These are phyloP conservation scores for Anser cygnoides DNA, from an alignment of 2,113 vertebrate species.

Conservation along the genomic window DNA sequence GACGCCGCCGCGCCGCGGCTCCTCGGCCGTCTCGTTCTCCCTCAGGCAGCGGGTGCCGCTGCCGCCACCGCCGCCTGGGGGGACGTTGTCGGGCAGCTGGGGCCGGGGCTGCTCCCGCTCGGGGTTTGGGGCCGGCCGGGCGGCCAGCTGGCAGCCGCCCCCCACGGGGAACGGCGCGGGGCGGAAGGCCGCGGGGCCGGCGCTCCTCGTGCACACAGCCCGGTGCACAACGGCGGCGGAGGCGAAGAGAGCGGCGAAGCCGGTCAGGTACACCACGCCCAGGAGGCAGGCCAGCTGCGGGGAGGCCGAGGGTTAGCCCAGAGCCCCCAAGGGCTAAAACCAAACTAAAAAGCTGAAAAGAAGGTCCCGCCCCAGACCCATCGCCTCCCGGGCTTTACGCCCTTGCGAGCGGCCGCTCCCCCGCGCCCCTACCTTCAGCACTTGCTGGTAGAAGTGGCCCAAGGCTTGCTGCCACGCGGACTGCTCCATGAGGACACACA, in stretches of 20 bases:
- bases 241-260: constrained; percentile 86
- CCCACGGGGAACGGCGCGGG: neutral
- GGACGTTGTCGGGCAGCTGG: neutral
- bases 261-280: constrained; percentile 89
- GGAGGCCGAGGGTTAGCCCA: neutral
- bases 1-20: neutral
- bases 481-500: constrained; percentile 94
- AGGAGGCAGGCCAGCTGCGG: constrained; percentile 91
- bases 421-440: constrained; percentile 85
- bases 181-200: neutral
- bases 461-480: constrained; percentile 86
- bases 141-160: constrained; percentile 14
- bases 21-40: constrained; percentile 6
- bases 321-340: neutral
- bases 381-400: accelerated
- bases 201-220: constrained; percentile 71
- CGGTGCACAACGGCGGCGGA: constrained; percentile 83
- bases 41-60: constrained; percentile 48
- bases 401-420: neutral
- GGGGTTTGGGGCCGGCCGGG: neutral
- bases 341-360: neutral
- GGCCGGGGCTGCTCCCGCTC: neutral
- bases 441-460: constrained; percentile 86
- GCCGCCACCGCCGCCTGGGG: constrained; percentile 6
- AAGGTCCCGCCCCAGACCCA: neutral